These are phyloP conservation scores for Amazona vittata DNA, from an alignment of 2,113 vertebrate genomes.

Conservation along the genomic window DNA sequence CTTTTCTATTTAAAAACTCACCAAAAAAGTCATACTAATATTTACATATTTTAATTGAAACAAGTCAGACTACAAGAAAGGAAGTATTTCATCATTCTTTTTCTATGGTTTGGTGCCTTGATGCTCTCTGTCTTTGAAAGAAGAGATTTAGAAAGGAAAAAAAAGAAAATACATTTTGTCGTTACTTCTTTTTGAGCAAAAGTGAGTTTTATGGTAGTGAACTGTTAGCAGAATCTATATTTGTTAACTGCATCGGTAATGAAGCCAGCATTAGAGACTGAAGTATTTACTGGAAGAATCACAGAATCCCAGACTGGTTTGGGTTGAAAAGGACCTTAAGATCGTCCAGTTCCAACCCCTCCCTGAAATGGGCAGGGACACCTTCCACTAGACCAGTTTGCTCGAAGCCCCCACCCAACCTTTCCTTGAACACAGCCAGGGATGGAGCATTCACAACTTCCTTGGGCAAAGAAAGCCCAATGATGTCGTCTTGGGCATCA, in stretches of 20 bases:
- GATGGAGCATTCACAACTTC: not conserved
- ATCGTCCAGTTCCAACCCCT: not conserved
- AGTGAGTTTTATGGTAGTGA: not conserved
- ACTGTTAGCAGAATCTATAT: not conserved
- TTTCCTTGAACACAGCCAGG: not conserved
- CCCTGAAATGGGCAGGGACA: not conserved
- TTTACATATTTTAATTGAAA: slow-evolving; percentile 48
- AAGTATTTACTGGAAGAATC: not conserved
- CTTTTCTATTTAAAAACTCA: not conserved
- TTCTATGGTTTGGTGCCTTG: not conserved
- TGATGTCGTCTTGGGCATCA: not conserved
- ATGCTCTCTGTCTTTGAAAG: not conserved
- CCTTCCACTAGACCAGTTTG: not conserved
- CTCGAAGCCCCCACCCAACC: not conserved
- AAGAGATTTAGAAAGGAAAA: not conserved
- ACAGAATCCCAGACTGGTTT: not conserved
- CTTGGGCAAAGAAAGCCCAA: not conserved
- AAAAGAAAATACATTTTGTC: not conserved
- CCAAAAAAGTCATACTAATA: not conserved
- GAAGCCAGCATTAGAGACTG: not conserved
- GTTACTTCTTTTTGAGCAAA: not conserved
- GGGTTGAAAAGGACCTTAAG: not conserved
- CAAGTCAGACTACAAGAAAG: not conserved
- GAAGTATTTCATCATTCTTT: not conserved
- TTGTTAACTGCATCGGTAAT: not conserved